Evolutionary conservation across 2,113 vertebrate species (phyloP), one percentile per base, ranked within the genome.

Genomic region (Gila orcuttii): DNA sequence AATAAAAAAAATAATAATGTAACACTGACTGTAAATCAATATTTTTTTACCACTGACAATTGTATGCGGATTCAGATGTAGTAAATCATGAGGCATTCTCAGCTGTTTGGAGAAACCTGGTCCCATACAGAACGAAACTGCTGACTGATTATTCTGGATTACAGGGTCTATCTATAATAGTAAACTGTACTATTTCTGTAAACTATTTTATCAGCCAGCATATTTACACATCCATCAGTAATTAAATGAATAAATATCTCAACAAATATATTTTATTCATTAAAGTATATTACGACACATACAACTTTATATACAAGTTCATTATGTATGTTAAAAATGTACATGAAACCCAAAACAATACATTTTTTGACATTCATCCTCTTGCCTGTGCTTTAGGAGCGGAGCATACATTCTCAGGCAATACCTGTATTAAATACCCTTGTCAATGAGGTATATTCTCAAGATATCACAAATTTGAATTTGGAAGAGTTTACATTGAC

Each of bases 291-390:
- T 94, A 93, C 91, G 93, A 94, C 92, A 93, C 85, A 88, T 94
- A 94, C 93, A 93, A 93, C 93, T 94, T 79, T 94, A 95, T 95
- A 31, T 94, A 95, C 94, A 95, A 93, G 90, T 94, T 93, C 92
- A 92, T 93, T 86, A 95, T 91, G 89, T 87, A 85, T 90, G 91
- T 93, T 93, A 93, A 93, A 93, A 74, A 84, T 69, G 84, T 91
- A 81, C 91, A 90, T 91, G 87, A 88, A 85, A 91, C 89, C 91
- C 86, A 79, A 31, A 92, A 91, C 92, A 93, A 91, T 93, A 87
- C 71, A 89, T 42, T 89, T 69, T 3, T 57, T 92, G 92, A 94
- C 93, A 95, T 94, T 94, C 94, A 93, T 93, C 91, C 88, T 91
- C 89, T 87, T 88, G 89, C 89, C 64, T 28, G 25, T 33, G 69